These are phyloP conservation scores for Bombylius discolor DNA, from an alignment of 2,888 invertebrate species.

Conservation along the genomic window DNA sequence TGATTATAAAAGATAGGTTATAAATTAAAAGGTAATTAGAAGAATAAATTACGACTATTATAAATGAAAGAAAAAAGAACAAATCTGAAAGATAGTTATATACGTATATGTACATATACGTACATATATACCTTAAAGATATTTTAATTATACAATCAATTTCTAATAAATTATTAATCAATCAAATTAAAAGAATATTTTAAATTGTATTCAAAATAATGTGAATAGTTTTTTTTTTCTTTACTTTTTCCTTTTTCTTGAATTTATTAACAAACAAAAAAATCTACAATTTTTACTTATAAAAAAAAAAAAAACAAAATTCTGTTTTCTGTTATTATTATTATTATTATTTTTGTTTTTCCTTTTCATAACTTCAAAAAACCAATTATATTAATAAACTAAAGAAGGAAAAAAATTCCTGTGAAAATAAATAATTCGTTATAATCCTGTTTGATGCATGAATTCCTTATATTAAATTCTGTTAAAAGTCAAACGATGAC, in stretches of 20 bases:
- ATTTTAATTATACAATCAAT: background rate
- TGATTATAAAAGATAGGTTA: background rate
- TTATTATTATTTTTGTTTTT: too few species aligned
- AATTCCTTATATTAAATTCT: background rate
- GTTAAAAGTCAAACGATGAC: constrained; percentile 4
- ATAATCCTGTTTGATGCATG: background rate
- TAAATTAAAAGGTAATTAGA: background rate
- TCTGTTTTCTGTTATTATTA: too few species aligned
- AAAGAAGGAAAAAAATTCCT: constrained; percentile 2
- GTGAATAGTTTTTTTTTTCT: too few species aligned
- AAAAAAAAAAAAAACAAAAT: too few species aligned
- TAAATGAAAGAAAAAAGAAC: too few species aligned
- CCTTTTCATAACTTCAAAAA: background rate
- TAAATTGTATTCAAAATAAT: too few species aligned
- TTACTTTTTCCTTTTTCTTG: too few species aligned
- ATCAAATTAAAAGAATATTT: background rate
- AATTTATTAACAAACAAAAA: too few species aligned
- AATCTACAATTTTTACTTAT: too few species aligned
- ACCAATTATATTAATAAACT: constrained; percentile 6
- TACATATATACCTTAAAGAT: too few species aligned
- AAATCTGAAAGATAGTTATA: too few species aligned
- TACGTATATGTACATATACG: too few species aligned
- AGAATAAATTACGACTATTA: background rate
- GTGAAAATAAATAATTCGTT: constrained; percentile 1
- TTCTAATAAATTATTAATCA: background rate